Evolutionary conservation across 2,113 vertebrate species (phyloP).

Genomic region (Anser brachyrhynchus): DNA sequence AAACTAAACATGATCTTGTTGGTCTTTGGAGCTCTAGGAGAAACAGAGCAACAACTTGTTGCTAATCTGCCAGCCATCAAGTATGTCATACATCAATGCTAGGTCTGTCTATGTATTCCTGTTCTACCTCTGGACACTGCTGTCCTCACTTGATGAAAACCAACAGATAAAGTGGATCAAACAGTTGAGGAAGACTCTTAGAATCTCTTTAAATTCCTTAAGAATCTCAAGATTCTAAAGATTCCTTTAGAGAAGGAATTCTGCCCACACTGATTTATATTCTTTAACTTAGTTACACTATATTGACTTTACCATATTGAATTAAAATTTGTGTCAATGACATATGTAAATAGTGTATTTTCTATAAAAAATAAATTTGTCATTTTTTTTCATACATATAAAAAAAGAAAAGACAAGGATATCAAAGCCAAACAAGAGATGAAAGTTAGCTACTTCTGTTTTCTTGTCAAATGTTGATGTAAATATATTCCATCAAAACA

Average conservation of each 20-base stretch:
- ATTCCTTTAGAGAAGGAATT: not conserved
- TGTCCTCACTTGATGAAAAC: not conserved
- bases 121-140: fast-evolving
- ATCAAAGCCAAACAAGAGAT: not conserved
- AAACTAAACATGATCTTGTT: not conserved
- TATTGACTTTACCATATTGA: not conserved
- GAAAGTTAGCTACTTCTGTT: not conserved
- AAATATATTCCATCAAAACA: not conserved
- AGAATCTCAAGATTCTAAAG: too few species aligned
- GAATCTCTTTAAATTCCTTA: not conserved
- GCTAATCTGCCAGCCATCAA: not conserved
- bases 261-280: not conserved
- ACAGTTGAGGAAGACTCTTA: not conserved
- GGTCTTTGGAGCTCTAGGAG: not conserved
- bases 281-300: not conserved
- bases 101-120: not conserved
- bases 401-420: fast-evolving
- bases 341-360: not conserved
- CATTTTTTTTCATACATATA: not conserved
- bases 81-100: not conserved
- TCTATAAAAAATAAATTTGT: not conserved
- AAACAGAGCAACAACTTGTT: not conserved
- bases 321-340: not conserved
- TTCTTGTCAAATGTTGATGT: not conserved
- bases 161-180: not conserved